Evolutionary conservation across 2,113 vertebrate species (phyloP).

Genomic region (Amphiprion percula): DNA sequence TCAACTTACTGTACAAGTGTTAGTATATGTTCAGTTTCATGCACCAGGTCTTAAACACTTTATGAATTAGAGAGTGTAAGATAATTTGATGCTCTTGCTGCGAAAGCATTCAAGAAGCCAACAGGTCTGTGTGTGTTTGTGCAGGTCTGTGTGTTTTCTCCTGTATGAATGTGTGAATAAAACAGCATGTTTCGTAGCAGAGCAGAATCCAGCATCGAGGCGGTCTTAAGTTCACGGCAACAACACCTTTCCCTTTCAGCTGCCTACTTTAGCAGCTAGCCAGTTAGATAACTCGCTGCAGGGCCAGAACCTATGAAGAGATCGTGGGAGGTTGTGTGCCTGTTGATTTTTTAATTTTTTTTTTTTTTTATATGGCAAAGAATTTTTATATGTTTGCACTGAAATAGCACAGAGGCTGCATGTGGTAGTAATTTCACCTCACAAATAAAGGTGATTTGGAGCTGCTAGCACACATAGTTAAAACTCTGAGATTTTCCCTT

Average conservation of each 20-base stretch:
- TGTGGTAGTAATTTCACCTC: slow-evolving; percentile 79
- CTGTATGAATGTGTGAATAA: slow-evolving; percentile 21
- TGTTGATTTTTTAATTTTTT: slow-evolving; percentile 60
- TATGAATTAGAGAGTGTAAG: not conserved
- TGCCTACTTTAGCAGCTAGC: slow-evolving; percentile 55
- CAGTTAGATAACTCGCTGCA: slow-evolving; percentile 26
- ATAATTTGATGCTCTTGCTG: not conserved
- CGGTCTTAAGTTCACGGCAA: slow-evolving; percentile 39
- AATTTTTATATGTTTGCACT: slow-evolving; percentile 77
- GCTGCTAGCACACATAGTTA: slow-evolving; percentile 45
- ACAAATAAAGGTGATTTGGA: slow-evolving; percentile 76
- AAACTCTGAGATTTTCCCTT: slow-evolving; percentile 39
- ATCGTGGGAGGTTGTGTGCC: slow-evolving; percentile 60
- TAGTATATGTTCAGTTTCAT: no score
- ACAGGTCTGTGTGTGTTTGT: slow-evolving; percentile 2
- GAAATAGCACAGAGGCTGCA: slow-evolving; percentile 76
- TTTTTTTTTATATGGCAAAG: slow-evolving; percentile 57
- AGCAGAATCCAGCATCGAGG: slow-evolving; percentile 26
- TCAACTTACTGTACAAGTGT: no score
- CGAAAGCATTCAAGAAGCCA: slow-evolving; percentile 5
- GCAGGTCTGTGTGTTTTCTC: slow-evolving; percentile 3
- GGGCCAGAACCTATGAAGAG: slow-evolving; percentile 58
- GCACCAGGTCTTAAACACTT: no score
- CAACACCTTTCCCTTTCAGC: slow-evolving; percentile 63
- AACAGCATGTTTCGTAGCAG: slow-evolving; percentile 15